Percentiles rank a stretch among this genome's conserved stretches.
Conservation (phyloP, 2,888 invertebrate species). For the Patella pellucida region DNA sequence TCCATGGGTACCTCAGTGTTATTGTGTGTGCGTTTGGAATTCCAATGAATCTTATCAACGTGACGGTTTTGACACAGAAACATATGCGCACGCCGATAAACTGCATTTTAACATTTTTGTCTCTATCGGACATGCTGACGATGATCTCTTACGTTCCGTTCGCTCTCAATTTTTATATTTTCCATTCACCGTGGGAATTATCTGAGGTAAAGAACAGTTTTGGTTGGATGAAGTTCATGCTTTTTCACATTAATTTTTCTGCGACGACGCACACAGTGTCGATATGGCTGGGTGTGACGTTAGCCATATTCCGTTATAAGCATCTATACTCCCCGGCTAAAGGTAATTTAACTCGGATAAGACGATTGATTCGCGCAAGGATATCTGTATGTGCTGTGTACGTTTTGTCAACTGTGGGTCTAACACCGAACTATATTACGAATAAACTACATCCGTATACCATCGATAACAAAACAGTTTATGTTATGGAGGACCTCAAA, state of each 20-base stretch:
- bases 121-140: constrained; percentile 94
- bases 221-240: constrained; percentile 70
- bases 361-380: constrained; percentile 76
- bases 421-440: constrained; percentile 87
- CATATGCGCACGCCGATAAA: constrained; percentile 93
- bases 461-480: constrained; percentile 40
- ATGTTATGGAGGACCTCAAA: constrained; percentile 46
- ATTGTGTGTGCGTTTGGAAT: constrained; percentile 91
- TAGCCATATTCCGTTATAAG: constrained; percentile 86
- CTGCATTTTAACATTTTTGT: constrained; percentile 85
- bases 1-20: constrained; percentile 89
- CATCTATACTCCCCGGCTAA: constrained; percentile 81
- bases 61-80: constrained; percentile 84
- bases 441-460: constrained; percentile 76
- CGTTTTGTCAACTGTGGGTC: constrained; percentile 86
- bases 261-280: constrained; percentile 91
- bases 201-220: constrained; percentile 59
- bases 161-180: constrained; percentile 77
- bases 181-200: constrained; percentile 36
- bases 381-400: constrained; percentile 83
- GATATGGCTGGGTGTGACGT: constrained; percentile 90
- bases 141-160: constrained; percentile 91
- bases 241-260: constrained; percentile 89
- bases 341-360: constrained; percentile 74
- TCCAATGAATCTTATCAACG: constrained; percentile 89